Evolutionary conservation across 2,797 vertebrate species (phyloP).

Genomic region (Gymnocypris eckloni): DNA sequence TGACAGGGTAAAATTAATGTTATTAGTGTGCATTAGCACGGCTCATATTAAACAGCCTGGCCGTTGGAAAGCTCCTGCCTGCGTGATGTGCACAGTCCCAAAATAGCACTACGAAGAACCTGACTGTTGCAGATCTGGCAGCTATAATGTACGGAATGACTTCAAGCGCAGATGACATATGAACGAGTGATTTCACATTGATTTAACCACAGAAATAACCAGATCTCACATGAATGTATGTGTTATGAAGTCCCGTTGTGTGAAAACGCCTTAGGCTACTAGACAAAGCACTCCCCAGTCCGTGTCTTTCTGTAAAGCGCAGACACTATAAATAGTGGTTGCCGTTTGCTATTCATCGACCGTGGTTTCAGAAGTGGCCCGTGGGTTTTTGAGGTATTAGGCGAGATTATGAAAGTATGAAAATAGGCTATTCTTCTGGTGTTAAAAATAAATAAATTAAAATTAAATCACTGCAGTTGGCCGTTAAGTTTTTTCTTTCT

Average conservation of each 20-base stretch:
- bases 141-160: neutral
- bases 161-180: neutral
- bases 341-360: neutral
- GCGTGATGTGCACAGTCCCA: neutral
- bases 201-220: constrained; percentile 20
- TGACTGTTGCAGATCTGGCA: neutral
- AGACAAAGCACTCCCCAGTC: neutral
- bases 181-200: constrained; percentile 14
- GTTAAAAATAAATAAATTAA: neutral
- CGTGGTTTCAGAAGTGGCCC: neutral
- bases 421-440: neutral
- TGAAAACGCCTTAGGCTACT: neutral
- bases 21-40: constrained; percentile 29
- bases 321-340: constrained; percentile 18
- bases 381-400: constrained; percentile 1
- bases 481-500: too few species aligned
- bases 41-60: constrained; percentile 15
- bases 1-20: constrained; percentile 28
- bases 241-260: neutral
- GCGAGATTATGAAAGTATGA: neutral
- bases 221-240: neutral
- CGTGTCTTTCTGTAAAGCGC: neutral
- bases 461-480: neutral
- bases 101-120: constrained; percentile 1
- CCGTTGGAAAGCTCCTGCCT: neutral